A percentile compares a stretch with the other conserved stretches of the same genome.
Conservation (phyloP, 2,888 invertebrate species). For the Heliconius cydno region DNA sequence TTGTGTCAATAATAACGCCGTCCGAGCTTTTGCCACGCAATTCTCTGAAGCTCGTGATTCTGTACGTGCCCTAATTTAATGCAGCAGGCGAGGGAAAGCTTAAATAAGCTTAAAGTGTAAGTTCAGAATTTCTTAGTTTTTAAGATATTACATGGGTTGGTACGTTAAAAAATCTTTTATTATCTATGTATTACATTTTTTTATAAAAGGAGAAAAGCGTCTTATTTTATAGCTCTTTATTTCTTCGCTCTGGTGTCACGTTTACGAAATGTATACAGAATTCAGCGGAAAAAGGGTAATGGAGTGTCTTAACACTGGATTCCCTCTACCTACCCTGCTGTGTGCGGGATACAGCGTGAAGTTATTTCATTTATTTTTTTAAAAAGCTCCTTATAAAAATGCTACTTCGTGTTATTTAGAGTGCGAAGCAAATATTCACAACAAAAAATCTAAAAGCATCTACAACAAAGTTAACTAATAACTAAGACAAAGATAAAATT, state of each 20-base stretch:
- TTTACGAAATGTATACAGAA: no score
- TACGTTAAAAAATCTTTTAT: no score
- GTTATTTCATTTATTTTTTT: no score
- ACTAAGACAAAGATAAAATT: not conserved
- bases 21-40: conserved; percentile 36
- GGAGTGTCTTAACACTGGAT: no score
- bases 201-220: no score
- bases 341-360: no score
- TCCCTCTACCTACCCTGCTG: no score
- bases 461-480: not conserved
- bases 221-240: no score
- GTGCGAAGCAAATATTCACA: not conserved
- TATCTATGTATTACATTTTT: no score
- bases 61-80: conserved; percentile 25
- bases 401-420: not conserved
- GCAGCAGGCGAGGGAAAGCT: not conserved
- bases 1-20: conserved; percentile 40
- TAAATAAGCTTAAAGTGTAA: conserved; percentile 3
- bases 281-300: no score
- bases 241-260: no score
- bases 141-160: not conserved
- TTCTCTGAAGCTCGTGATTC: not conserved
- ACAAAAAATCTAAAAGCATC: not conserved
- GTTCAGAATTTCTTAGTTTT: not conserved
- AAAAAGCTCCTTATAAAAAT: no score